Percentiles rank a stretch among this genome's conserved stretches.
Conservation (phyloP, 2,888 invertebrate species). For the Xanthorhoe spadicearia region DNA sequence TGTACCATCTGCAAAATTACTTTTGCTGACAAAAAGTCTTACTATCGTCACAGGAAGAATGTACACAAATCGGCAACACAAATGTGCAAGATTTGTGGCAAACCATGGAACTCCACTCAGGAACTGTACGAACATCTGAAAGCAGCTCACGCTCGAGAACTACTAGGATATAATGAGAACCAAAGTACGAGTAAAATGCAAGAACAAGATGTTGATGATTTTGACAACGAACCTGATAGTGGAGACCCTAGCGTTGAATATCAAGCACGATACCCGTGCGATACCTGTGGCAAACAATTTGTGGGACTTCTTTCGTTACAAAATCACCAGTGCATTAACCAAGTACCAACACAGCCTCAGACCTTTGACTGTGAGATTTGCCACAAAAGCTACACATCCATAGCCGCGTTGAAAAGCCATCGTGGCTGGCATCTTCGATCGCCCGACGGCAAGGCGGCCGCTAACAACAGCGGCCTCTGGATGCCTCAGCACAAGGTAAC, state of each 20-base stretch:
- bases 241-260: slow-evolving; percentile 74
- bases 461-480: slow-evolving; percentile 81
- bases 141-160: slow-evolving; percentile 84
- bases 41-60: slow-evolving; percentile 85
- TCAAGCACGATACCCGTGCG: slow-evolving; percentile 82
- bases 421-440: slow-evolving; percentile 88
- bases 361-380: slow-evolving; percentile 87
- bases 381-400: slow-evolving; percentile 87
- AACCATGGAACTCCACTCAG: slow-evolving; percentile 85
- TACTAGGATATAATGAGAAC: slow-evolving; percentile 77
- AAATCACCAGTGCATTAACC: slow-evolving; percentile 83
- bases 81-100: slow-evolving; percentile 87
- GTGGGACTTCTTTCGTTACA: slow-evolving; percentile 80
- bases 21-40: slow-evolving; percentile 85
- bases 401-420: slow-evolving; percentile 87
- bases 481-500: slow-evolving; percentile 84
- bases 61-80: slow-evolving; percentile 82
- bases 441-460: slow-evolving; percentile 82
- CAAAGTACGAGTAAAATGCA: slow-evolving; percentile 71
- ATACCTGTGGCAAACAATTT: slow-evolving; percentile 83
- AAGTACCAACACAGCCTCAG: slow-evolving; percentile 64
- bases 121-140: slow-evolving; percentile 87
- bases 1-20: slow-evolving; percentile 86
- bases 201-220: slow-evolving; percentile 69
- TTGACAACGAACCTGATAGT: slow-evolving; percentile 71